A percentile compares a stretch with the other conserved stretches of the same genome.
Evolutionary conservation across 2,888 invertebrate genomes (phyloP).

Genomic region (Synergus umbraculus): DNA sequence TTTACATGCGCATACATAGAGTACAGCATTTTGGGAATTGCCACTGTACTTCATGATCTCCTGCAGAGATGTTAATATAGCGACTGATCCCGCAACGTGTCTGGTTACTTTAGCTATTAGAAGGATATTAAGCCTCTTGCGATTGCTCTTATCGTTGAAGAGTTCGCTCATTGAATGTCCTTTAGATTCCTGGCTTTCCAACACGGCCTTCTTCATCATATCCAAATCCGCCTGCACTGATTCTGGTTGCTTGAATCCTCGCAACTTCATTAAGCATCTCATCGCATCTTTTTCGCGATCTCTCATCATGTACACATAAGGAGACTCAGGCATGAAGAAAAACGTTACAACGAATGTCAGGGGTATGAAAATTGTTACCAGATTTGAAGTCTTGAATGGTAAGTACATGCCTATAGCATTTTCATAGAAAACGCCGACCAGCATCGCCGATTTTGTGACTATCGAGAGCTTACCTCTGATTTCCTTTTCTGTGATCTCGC

Average conservation of each 20-base stretch:
- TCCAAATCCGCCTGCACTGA: not conserved
- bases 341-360: conserved; percentile 29
- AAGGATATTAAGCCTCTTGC: conserved; percentile 81
- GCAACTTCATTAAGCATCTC: conserved; percentile 10
- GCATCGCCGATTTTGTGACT: not conserved
- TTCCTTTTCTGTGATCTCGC: conserved; percentile 20
- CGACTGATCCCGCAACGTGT: conserved; percentile 82
- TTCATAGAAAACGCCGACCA: conserved; percentile 7
- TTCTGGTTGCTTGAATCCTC: conserved; percentile 9
- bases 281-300: not conserved
- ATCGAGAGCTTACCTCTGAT: conserved; percentile 16
- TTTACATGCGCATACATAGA: conserved; percentile 80
- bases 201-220: not conserved
- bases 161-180: conserved; percentile 71
- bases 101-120: conserved; percentile 81
- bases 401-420: conserved; percentile 4
- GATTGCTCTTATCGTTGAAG: conserved; percentile 78
- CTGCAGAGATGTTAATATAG: conserved; percentile 81
- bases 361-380: conserved; percentile 25
- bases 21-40: conserved; percentile 79
- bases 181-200: not conserved
- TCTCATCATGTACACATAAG: conserved; percentile 29
- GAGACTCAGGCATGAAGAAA: conserved; percentile 46
- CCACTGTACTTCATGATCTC: conserved; percentile 82
- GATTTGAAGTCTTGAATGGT: conserved; percentile 9